Percentiles rank a stretch among this genome's conserved stretches.
Evolutionary conservation across 2,113 vertebrate genomes (phyloP).

Genomic region (Clarias gariepinus): DNA sequence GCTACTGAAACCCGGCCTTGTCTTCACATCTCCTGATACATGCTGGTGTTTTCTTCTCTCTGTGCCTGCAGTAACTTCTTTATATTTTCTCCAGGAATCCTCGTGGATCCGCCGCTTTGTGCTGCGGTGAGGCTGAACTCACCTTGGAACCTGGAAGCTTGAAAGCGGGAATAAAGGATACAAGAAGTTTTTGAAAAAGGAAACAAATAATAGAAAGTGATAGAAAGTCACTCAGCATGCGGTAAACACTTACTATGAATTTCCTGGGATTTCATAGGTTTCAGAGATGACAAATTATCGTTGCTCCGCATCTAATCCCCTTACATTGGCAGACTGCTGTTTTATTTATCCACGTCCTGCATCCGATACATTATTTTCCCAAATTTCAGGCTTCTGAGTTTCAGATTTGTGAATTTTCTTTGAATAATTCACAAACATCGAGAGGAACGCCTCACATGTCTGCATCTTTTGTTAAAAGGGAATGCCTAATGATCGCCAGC

Average conservation of each 20-base stretch:
- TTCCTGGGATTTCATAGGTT: constrained; percentile 61
- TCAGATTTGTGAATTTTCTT: constrained; percentile 58
- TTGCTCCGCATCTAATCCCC: constrained; percentile 54
- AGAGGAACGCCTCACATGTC: constrained; percentile 67
- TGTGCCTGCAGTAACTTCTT: background rate
- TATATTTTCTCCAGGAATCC: background rate
- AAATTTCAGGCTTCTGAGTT: constrained; percentile 11
- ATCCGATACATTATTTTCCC: constrained; percentile 8
- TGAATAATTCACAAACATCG: constrained; percentile 76
- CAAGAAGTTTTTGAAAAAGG: background rate
- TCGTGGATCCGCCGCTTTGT: too few relatives aligned
- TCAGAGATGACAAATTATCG: constrained; percentile 41
- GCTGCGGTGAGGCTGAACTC: too few relatives aligned
- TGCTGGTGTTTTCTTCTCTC: background rate
- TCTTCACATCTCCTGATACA: background rate
- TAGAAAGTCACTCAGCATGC: constrained; percentile 63
- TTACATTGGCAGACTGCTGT: constrained; percentile 50
- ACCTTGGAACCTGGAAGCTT: background rate
- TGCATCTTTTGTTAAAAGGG: constrained; percentile 73
- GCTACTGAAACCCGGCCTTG: background rate
- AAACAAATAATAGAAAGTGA: background rate
- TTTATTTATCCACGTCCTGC: constrained; percentile 64
- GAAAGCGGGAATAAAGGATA: background rate
- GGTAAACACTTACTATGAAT: constrained; percentile 71
- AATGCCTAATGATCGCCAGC: constrained; percentile 78